Conservation (phyloP, 30 jellyfish, hydroid and myxozoan genomes). For the Catostylus mosaicus region DNA sequence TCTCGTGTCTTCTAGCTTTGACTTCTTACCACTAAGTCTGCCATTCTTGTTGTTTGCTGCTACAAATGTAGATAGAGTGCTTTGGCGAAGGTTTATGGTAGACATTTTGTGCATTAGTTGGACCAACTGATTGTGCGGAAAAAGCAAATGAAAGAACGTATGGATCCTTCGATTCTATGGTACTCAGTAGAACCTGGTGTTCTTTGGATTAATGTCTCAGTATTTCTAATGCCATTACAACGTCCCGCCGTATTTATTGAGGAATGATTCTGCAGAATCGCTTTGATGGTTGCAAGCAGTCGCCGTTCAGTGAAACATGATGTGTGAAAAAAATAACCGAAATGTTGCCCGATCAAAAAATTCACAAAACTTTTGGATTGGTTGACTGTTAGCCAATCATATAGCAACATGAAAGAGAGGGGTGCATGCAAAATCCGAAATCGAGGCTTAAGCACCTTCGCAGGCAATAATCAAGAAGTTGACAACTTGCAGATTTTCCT, state of each 20-base stretch:
- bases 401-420: neutral
- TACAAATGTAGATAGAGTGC: constrained; percentile 34
- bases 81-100: constrained; percentile 53
- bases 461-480: no score
- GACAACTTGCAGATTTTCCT: no score
- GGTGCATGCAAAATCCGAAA: no score
- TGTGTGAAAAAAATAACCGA: constrained; percentile 24
- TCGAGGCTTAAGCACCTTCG: no score
- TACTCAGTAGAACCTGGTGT: constrained; percentile 51
- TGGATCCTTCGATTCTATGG: constrained; percentile 30
- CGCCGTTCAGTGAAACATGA: neutral
- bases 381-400: constrained; percentile 48
- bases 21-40: constrained; percentile 67
- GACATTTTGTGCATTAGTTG: constrained; percentile 12
- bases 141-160: constrained; percentile 27
- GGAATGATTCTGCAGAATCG: neutral
- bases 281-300: neutral
- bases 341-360: constrained; percentile 36
- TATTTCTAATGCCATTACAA: constrained; percentile 6
- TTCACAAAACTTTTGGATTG: constrained; percentile 27
- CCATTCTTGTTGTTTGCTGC: constrained; percentile 30
- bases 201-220: constrained; percentile 11
- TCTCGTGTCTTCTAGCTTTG: constrained; percentile 72
- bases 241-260: neutral
- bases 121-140: constrained; percentile 6